Evolutionary conservation across 2,797 vertebrate species (phyloP).

Genomic region (Sebastes hubbsi): DNA sequence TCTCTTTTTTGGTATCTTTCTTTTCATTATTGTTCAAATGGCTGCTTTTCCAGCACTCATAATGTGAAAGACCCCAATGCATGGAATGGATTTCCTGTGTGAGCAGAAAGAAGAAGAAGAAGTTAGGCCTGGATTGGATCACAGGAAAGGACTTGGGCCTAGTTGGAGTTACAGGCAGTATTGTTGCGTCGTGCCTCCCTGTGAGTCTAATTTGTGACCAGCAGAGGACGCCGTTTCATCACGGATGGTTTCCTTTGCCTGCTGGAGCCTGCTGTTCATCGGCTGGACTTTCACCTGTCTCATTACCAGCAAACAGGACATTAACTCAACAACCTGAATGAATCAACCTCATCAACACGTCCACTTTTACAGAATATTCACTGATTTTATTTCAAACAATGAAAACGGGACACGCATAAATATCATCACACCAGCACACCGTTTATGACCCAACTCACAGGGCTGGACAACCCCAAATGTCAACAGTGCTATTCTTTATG

Average conservation of each 20-base stretch:
- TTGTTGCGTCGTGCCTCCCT: constrained; percentile 53
- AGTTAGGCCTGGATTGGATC: constrained; percentile 37
- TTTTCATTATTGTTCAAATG: constrained; percentile 64
- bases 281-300: constrained; percentile 51
- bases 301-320: constrained; percentile 57
- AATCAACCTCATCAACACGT: constrained; percentile 54
- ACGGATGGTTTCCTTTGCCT: constrained; percentile 29
- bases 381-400: constrained; percentile 29
- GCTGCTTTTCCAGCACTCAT: constrained; percentile 81
- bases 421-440: constrained; percentile 64
- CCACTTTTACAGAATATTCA: constrained; percentile 24
- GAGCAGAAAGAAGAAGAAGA: constrained; percentile 18
- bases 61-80: constrained; percentile 83
- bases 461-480: constrained; percentile 28
- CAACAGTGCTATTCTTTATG: constrained; percentile 64
- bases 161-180: constrained; percentile 60
- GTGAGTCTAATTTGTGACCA: constrained; percentile 51
- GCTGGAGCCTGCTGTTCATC: constrained; percentile 36
- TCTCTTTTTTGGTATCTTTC: constrained; percentile 57
- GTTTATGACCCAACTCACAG: constrained; percentile 8
- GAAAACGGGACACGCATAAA: constrained; percentile 22
- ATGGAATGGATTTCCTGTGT: constrained; percentile 53
- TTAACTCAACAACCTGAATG: constrained; percentile 31
- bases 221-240: constrained; percentile 59
- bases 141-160: constrained; percentile 37